Conservation (phyloP, 35 echinoderm and acorn worm species). For the Amphiura filiformis region DNA sequence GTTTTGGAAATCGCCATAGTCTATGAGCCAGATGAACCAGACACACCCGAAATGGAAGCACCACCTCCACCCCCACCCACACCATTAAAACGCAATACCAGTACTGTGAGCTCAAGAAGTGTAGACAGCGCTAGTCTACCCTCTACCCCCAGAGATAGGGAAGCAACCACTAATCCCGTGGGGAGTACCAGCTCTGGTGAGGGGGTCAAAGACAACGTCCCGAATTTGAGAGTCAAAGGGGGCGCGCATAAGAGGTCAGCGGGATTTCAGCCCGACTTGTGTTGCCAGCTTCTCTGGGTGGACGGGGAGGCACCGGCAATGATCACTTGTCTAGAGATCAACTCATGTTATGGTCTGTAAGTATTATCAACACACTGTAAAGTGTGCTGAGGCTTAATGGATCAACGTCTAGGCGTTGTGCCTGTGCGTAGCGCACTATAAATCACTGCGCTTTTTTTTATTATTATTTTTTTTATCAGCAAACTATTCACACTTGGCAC, state of each 20-base stretch:
- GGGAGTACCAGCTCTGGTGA: constrained; percentile 56
- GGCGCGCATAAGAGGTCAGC: constrained; percentile 63
- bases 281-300: constrained; percentile 81
- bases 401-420: too few relatives aligned
- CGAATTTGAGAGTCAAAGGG: constrained; percentile 84
- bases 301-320: constrained; percentile 85
- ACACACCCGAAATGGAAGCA: constrained; percentile 78
- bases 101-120: constrained; percentile 59
- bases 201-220: constrained; percentile 80
- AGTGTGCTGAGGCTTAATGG: too few relatives aligned
- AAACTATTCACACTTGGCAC: too few relatives aligned
- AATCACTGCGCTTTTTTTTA: too few relatives aligned
- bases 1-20: constrained; percentile 88
- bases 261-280: constrained; percentile 78
- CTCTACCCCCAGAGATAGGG: constrained; percentile 29
- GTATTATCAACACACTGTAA: too few relatives aligned
- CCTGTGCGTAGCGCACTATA: too few relatives aligned
- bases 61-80: constrained; percentile 65
- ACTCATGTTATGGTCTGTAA: constrained; percentile 95
- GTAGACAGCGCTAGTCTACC: constrained; percentile 13
- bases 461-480: too few relatives aligned
- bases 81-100: constrained; percentile 79
- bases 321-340: constrained; percentile 75
- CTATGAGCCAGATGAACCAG: constrained; percentile 86
- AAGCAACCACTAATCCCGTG: constrained; percentile 15